Conservation (phyloP, 2,113 vertebrate species). For the Psammodynastes pulverulentus region DNA sequence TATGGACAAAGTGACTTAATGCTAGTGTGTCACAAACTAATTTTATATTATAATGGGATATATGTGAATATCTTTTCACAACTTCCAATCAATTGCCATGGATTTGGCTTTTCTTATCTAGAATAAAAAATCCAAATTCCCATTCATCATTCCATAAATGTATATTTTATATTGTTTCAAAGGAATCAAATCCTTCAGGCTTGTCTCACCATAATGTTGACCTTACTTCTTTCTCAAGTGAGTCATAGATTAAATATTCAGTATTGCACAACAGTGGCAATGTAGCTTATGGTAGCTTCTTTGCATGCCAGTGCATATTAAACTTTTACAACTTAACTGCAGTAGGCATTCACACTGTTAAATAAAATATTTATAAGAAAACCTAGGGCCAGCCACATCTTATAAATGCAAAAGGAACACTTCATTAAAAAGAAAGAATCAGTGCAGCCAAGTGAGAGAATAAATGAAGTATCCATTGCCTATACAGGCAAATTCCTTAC, state of each 20-base stretch:
- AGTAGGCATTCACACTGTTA: background rate
- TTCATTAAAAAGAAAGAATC: conserved; percentile 3
- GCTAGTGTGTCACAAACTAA: background rate
- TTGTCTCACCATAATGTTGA: background rate
- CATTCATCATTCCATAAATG: background rate
- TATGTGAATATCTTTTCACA: conserved; percentile 59
- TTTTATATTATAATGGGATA: conserved; percentile 54
- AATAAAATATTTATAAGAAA: background rate
- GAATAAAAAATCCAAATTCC: background rate
- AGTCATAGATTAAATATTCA: background rate
- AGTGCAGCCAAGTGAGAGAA: conserved; percentile 12
- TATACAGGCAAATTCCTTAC: background rate
- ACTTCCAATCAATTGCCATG: conserved; percentile 7
- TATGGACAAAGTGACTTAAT: background rate
- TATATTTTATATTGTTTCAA: background rate
- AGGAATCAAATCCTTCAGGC: background rate
- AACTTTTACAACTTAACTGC: background rate
- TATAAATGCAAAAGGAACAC: background rate
- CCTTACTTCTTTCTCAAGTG: background rate
- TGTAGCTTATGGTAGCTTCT: background rate
- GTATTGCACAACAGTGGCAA: background rate
- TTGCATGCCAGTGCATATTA: background rate
- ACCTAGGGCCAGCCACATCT: background rate
- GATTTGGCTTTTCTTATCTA: background rate
- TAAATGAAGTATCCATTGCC: background rate